Conservation (phyloP, 2,888 invertebrate genomes). For the Dasypolia templi region DNA sequence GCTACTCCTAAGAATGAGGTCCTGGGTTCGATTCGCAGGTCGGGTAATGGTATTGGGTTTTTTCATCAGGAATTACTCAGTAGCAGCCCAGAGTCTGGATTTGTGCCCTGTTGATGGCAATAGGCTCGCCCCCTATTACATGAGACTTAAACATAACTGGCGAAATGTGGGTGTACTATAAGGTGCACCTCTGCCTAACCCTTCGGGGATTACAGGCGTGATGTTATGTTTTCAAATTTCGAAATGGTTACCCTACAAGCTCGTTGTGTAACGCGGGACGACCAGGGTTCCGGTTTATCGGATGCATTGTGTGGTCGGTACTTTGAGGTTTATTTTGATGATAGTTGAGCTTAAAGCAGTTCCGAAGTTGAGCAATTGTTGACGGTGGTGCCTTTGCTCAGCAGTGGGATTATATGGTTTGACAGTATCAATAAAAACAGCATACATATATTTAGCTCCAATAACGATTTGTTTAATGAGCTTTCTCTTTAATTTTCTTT, state of each 20-base stretch:
- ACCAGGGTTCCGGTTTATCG: conserved; percentile 61
- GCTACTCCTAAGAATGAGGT: not conserved
- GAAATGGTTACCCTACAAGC: conserved; percentile 21
- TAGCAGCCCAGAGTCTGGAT: not conserved
- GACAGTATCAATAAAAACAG: not conserved
- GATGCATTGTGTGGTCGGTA: conserved; percentile 40
- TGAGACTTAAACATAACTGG: too few relatives aligned
- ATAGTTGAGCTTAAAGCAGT: conserved; percentile 19
- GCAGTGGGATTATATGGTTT: too few relatives aligned
- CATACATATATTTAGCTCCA: not conserved
- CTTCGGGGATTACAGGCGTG: too few relatives aligned
- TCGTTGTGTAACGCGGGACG: conserved; percentile 61
- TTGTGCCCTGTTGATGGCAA: not conserved
- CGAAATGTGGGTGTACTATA: too few relatives aligned
- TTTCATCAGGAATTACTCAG: not conserved
- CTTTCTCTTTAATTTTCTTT: not conserved
- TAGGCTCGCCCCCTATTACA: not conserved
- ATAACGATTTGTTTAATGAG: not conserved
- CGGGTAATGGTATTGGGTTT: not conserved
- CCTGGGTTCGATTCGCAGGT: not conserved
- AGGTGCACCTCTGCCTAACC: too few relatives aligned
- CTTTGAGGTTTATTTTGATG: conserved; percentile 41
- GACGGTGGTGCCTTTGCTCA: not conserved
- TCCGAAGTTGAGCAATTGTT: not conserved
- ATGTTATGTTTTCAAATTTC: not conserved